These are phyloP conservation scores for Esox niger DNA, from an alignment of 2,113 vertebrate genomes.

Conservation along the genomic window DNA sequence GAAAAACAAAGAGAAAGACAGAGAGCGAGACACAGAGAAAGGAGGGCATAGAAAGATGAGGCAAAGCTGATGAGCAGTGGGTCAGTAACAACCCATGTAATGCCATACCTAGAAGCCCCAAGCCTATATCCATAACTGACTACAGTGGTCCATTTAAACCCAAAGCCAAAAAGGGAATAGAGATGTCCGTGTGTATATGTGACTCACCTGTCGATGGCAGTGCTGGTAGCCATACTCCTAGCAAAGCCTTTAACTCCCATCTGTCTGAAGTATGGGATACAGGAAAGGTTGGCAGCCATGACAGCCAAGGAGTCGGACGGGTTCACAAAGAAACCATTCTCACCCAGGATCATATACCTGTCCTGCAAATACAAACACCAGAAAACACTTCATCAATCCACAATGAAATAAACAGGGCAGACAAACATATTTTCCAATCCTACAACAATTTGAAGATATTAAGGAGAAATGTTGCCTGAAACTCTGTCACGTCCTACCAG, in stretches of 20 bases:
- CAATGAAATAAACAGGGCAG: neutral
- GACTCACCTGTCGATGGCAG: constrained; percentile 90
- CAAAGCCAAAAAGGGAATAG: too few species aligned
- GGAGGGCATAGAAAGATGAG: too few species aligned
- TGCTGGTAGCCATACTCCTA: constrained; percentile 94
- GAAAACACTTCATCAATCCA: neutral
- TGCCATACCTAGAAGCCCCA: too few species aligned
- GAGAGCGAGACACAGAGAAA: too few species aligned
- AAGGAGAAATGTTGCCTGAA: neutral
- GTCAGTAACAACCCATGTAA: too few species aligned
- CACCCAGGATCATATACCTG: constrained; percentile 96
- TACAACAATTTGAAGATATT: neutral
- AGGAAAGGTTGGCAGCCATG: constrained; percentile 92
- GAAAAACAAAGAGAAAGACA: neutral
- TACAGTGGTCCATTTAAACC: too few species aligned
- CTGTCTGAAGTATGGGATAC: constrained; percentile 94
- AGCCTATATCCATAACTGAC: too few species aligned
- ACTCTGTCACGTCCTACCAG: neutral
- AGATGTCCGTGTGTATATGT: neutral
- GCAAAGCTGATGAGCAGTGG: too few species aligned
- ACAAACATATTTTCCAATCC: neutral
- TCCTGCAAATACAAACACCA: constrained; percentile 74
- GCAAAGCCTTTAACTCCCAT: constrained; percentile 89
- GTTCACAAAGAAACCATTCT: constrained; percentile 95
- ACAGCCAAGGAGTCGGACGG: constrained; percentile 93